Conservation (phyloP, 1,140 invertebrate species). For the Bombyx mori region DNA sequence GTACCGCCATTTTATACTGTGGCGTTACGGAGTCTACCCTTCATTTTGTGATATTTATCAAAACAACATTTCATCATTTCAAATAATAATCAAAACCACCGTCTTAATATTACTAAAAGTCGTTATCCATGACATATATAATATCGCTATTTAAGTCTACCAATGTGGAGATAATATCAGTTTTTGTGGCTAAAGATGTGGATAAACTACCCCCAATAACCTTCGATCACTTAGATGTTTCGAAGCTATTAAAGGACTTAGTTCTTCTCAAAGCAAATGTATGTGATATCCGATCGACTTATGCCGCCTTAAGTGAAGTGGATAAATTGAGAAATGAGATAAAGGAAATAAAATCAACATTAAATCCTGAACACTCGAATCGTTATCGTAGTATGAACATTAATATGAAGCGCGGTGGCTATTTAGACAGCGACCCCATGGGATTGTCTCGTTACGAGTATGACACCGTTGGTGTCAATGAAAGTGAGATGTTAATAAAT, state of each 20-base stretch:
- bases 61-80: too few relatives aligned
- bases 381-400: constrained; percentile 1
- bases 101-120: too few relatives aligned
- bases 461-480: background rate
- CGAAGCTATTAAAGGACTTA: constrained; percentile 10
- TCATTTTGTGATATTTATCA: too few relatives aligned
- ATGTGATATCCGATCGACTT: constrained; percentile 4
- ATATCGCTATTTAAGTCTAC: too few relatives aligned
- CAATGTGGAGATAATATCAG: too few relatives aligned
- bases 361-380: background rate
- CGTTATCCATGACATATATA: too few relatives aligned
- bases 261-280: constrained; percentile 3
- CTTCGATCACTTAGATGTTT: constrained; percentile 13
- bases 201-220: constrained; percentile 11
- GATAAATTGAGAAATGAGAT: too few relatives aligned
- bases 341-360: background rate
- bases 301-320: background rate
- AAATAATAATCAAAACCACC: too few relatives aligned
- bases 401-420: background rate
- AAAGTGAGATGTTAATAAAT: background rate
- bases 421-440: constrained; percentile 4
- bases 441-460: constrained; percentile 1
- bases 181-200: constrained; percentile 5
- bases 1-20: too few relatives aligned
- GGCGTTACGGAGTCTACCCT: too few relatives aligned